phyloP scores from a whole-genome alignment of 2,113 vertebrate genomes.

The Oryzias melastigma region DNA sequence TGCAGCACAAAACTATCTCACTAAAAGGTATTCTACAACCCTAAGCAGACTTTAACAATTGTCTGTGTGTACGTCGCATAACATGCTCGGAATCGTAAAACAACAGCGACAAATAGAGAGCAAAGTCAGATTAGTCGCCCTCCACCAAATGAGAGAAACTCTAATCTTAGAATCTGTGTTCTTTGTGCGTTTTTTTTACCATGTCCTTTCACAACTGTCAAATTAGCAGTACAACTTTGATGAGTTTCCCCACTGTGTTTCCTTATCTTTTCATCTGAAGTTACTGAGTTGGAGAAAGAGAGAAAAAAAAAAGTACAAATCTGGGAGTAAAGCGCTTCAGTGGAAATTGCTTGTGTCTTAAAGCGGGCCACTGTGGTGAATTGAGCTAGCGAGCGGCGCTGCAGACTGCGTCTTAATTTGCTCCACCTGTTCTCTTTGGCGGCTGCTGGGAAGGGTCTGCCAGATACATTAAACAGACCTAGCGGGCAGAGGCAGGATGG shows the following conservation, averaged over 20 bases:
- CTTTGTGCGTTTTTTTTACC: not conserved
- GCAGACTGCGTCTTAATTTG: slow-evolving; percentile 78
- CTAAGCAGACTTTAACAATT: slow-evolving; percentile 53
- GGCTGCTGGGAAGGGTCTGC: slow-evolving; percentile 72
- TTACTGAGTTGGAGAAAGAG: slow-evolving; percentile 45
- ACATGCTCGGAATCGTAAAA: slow-evolving; percentile 24
- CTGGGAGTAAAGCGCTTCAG: slow-evolving; percentile 66
- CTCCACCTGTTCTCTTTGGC: slow-evolving; percentile 76
- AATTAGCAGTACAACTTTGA: slow-evolving; percentile 59
- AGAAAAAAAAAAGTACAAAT: slow-evolving; percentile 49
- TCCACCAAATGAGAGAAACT: slow-evolving; percentile 12
- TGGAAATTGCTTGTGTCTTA: slow-evolving; percentile 74
- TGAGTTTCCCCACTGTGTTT: slow-evolving; percentile 54
- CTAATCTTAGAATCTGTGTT: slow-evolving; percentile 29
- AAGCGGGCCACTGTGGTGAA: slow-evolving; percentile 64
- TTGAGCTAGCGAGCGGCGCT: slow-evolving; percentile 61
- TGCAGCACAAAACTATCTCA: slow-evolving; percentile 39
- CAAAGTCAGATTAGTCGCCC: slow-evolving; percentile 13
- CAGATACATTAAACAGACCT: slow-evolving; percentile 85
- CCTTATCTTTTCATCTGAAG: slow-evolving; percentile 58
- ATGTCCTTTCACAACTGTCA: slow-evolving; percentile 54
- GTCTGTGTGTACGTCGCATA: slow-evolving; percentile 40
- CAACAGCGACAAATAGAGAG: slow-evolving; percentile 6
- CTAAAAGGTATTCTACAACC: slow-evolving; percentile 33
- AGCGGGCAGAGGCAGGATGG: slow-evolving; percentile 71